These are phyloP conservation scores for Tetranychus cinnabarinus DNA, from an alignment of 1,140 invertebrate species.

Conservation along the genomic window DNA sequence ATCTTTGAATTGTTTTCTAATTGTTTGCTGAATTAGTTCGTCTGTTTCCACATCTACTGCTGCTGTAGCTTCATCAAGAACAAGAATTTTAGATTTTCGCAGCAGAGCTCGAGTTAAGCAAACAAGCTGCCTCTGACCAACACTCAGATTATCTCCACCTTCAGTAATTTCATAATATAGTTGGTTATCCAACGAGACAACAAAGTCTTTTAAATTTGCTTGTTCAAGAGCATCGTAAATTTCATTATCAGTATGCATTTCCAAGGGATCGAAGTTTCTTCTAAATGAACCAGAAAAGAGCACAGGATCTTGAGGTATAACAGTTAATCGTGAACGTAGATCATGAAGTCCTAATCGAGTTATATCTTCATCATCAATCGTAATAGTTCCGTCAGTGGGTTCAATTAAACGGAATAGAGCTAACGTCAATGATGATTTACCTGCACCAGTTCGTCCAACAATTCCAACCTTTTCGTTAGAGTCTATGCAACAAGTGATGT, in stretches of 20 bases:
- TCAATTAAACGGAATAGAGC: constrained; percentile 20
- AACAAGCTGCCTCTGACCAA: constrained; percentile 46
- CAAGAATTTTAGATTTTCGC: constrained; percentile 34
- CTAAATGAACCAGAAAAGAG: constrained; percentile 33
- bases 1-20: constrained; percentile 9
- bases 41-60: constrained; percentile 47
- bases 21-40: constrained; percentile 20
- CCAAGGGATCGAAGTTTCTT: constrained; percentile 38
- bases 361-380: constrained; percentile 1
- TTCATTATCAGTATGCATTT: neutral
- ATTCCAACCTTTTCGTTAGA: constrained; percentile 34
- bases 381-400: constrained; percentile 18
- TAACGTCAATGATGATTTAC: constrained; percentile 21
- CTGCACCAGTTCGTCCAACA: constrained; percentile 31
- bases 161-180: constrained; percentile 16
- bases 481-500: constrained; percentile 26
- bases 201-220: constrained; percentile 14
- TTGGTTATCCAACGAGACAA: neutral
- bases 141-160: constrained; percentile 32
- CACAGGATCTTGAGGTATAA: constrained; percentile 46
- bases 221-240: constrained; percentile 16
- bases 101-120: constrained; percentile 46
- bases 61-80: constrained; percentile 47
- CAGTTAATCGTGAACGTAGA: constrained; percentile 27
- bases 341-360: neutral